phyloP scores from a whole-genome alignment of 2,113 vertebrate species.

The Marmota monax region DNA sequence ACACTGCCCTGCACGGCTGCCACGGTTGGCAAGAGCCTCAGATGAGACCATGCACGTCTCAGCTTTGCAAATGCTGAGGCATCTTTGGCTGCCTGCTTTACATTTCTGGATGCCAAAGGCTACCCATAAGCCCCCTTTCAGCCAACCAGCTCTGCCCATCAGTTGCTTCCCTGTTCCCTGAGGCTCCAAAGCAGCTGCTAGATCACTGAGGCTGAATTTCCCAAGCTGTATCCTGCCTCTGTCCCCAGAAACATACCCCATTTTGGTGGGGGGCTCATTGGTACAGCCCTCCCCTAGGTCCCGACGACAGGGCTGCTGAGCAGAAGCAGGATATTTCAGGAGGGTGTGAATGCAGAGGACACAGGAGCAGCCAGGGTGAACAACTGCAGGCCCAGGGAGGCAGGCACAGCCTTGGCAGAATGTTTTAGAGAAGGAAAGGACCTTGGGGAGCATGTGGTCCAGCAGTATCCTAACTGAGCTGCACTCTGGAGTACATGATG shows the following conservation, averaged over 20 bases:
- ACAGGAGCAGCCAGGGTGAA: not conserved
- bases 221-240: not conserved
- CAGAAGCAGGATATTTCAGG: not conserved
- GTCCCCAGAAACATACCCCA: too few species aligned
- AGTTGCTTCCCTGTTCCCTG: not conserved
- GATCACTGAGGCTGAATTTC: not conserved
- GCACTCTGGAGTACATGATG: fast-evolving
- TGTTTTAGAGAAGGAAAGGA: not conserved
- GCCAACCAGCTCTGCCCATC: not conserved
- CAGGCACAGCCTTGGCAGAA: not conserved
- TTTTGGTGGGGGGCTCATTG: not conserved
- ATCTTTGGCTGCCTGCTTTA: not conserved
- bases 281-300: not conserved
- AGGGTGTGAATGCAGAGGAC: not conserved
- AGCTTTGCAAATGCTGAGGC: not conserved
- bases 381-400: fast-evolving
- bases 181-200: not conserved
- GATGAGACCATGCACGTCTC: not conserved
- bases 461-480: not conserved
- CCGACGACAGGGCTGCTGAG: not conserved
- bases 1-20: not conserved
- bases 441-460: not conserved
- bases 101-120: not conserved
- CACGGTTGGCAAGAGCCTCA: not conserved
- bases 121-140: not conserved